Conservation (phyloP, 2,113 vertebrate genomes). For the Urocitellus parryii region DNA sequence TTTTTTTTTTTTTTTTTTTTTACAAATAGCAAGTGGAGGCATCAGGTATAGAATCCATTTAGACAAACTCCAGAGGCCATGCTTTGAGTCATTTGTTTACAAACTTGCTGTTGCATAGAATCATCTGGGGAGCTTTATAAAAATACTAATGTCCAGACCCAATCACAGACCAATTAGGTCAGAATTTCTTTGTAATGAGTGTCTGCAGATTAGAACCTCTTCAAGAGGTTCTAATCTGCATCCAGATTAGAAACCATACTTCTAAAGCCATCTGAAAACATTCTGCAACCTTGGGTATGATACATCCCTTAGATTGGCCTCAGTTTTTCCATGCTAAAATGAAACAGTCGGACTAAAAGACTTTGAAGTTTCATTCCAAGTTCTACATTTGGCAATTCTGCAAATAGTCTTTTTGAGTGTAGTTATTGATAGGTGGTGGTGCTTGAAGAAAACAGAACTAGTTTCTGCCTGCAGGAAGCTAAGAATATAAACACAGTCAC, state of each 20-base stretch:
- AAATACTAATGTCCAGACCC: neutral
- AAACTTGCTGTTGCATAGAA: neutral
- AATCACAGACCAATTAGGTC: neutral
- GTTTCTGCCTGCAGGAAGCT: constrained; percentile 48
- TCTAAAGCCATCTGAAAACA: constrained; percentile 4
- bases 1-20: no score
- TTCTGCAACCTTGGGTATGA: neutral
- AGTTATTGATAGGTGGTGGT: constrained; percentile 52
- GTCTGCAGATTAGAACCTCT: neutral
- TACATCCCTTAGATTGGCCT: neutral
- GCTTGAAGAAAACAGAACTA: constrained; percentile 32
- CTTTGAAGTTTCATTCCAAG: constrained; percentile 39
- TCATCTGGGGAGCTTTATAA: neutral
- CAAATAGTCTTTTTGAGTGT: constrained; percentile 57
- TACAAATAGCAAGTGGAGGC: no score
- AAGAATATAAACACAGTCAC: constrained; percentile 32
- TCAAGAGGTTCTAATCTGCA: neutral
- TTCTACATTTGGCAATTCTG: constrained; percentile 55
- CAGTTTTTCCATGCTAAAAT: neutral
- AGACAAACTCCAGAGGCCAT: no score
- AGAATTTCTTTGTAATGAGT: neutral
- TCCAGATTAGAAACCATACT: neutral
- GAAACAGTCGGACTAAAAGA: constrained; percentile 38
- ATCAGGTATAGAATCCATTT: no score
- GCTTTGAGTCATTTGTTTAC: neutral